Conservation (phyloP, 2,113 vertebrate species). For the Coregonus clupeaformis region DNA sequence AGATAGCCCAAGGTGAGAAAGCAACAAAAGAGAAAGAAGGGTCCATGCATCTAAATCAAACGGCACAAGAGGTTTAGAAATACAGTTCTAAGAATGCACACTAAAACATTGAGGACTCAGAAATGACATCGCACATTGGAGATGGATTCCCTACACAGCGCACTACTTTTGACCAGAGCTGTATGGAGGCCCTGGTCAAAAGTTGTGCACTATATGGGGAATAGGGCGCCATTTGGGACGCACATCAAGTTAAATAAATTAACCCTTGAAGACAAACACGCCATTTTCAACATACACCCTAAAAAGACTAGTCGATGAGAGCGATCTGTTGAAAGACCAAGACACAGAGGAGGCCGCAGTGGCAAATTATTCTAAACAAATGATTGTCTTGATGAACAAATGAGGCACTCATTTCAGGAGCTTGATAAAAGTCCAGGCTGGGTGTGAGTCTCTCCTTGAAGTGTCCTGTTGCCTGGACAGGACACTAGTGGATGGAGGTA, state of each 20-base stretch:
- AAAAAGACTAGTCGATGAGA: background rate
- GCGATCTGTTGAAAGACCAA: background rate
- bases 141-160: too few species aligned
- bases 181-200: too few species aligned
- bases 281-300: background rate
- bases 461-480: conserved; percentile 69
- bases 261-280: background rate
- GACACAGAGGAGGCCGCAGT: background rate
- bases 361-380: background rate
- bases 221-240: background rate
- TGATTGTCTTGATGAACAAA: background rate
- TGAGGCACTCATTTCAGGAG: background rate
- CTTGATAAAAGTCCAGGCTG: background rate
- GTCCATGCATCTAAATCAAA: background rate
- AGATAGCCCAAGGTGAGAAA: conserved; percentile 18
- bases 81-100: background rate
- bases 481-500: conserved; percentile 69
- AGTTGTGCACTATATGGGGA: background rate
- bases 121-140: too few species aligned
- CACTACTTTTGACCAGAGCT: too few species aligned
- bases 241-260: background rate
- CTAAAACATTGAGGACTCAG: too few species aligned
- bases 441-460: conserved; percentile 16
- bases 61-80: background rate
- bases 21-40: conserved; percentile 16